A percentile compares a stretch with the other conserved stretches of the same genome.
These are phyloP conservation scores for Pollachius pollachius DNA, from an alignment of 2,113 vertebrate species.

Conservation along the genomic window DNA sequence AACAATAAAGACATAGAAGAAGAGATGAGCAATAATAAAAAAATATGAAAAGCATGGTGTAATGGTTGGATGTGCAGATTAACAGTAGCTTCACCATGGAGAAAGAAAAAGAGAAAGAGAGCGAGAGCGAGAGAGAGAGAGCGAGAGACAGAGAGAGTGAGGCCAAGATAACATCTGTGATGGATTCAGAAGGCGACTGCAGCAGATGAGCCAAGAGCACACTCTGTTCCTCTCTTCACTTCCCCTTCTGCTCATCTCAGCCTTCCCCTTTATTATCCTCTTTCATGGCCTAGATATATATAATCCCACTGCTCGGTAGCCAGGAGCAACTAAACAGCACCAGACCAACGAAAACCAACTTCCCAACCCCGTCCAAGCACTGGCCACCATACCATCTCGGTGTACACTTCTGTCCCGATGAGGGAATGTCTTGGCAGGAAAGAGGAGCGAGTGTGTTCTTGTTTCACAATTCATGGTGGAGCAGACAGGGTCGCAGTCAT, in stretches of 20 bases:
- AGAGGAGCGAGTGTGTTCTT: slow-evolving; percentile 17
- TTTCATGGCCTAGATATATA: neutral
- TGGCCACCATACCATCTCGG: neutral
- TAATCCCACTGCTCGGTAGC: neutral
- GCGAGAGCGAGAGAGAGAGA: slow-evolving; percentile 4
- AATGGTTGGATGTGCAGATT: too few species aligned
- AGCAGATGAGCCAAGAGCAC: slow-evolving; percentile 66
- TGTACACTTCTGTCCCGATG: slow-evolving; percentile 10
- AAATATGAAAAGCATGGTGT: too few species aligned
- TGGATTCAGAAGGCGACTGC: slow-evolving; percentile 34
- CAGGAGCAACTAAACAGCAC: neutral
- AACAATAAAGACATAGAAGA: slow-evolving; percentile 9
- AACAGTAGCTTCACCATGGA: slow-evolving; percentile 35
- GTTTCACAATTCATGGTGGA: slow-evolving; percentile 34
- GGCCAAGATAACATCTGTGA: slow-evolving; percentile 67
- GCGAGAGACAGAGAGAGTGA: slow-evolving; percentile 16
- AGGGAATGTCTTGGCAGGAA: slow-evolving; percentile 11
- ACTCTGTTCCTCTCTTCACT: slow-evolving; percentile 59
- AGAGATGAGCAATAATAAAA: neutral
- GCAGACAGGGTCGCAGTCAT: slow-evolving; percentile 20
- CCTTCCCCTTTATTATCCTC: slow-evolving; percentile 21
- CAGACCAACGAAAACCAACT: neutral
- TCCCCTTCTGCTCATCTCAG: slow-evolving; percentile 20
- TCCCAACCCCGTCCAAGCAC: neutral
- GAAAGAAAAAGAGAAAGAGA: slow-evolving; percentile 21